phyloP scores from a whole-genome alignment of 30 jellyfish, hydroid and myxozoan genomes.

The Clytia hemisphaerica region DNA sequence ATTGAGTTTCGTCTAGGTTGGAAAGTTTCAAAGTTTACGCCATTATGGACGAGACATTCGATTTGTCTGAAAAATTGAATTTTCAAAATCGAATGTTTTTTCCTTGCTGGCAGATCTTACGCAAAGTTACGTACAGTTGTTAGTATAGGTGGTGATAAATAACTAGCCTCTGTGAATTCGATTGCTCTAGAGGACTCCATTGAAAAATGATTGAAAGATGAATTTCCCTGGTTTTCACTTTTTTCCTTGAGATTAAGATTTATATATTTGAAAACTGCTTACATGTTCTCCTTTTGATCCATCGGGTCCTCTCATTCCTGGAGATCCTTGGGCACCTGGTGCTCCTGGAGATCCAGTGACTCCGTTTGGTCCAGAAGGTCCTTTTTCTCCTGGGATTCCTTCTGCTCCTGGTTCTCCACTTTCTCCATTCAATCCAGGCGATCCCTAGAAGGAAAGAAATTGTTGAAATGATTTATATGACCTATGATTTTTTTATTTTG shows the following conservation, averaged over 20 bases:
- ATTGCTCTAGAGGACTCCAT: no score
- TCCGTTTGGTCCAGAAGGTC: constrained; percentile 33
- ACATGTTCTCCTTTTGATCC: constrained; percentile 60
- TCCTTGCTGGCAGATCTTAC: no score
- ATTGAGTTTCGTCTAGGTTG: background rate
- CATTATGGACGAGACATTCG: background rate
- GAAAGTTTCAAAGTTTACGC: background rate
- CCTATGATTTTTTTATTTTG: background rate
- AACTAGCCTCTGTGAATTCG: no score
- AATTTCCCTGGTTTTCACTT: no score
- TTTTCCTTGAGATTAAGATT: no score
- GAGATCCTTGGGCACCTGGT: constrained; percentile 43
- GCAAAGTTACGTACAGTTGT: no score
- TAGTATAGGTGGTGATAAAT: no score
- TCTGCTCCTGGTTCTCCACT: constrained; percentile 43
- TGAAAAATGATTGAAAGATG: no score
- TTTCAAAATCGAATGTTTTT: no score
- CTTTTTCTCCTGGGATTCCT: constrained; percentile 34
- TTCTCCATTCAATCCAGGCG: constrained; percentile 32
- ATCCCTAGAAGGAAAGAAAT: background rate
- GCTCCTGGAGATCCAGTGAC: constrained; percentile 32
- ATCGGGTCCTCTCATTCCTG: constrained; percentile 40
- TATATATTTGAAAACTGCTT: background rate
- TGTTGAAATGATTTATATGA: background rate
- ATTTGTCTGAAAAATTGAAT: no score